Evolutionary conservation across 2,797 vertebrate genomes (phyloP), one percentile per base, ranked within the genome.

Genomic region (Potorous gilbertii): DNA sequence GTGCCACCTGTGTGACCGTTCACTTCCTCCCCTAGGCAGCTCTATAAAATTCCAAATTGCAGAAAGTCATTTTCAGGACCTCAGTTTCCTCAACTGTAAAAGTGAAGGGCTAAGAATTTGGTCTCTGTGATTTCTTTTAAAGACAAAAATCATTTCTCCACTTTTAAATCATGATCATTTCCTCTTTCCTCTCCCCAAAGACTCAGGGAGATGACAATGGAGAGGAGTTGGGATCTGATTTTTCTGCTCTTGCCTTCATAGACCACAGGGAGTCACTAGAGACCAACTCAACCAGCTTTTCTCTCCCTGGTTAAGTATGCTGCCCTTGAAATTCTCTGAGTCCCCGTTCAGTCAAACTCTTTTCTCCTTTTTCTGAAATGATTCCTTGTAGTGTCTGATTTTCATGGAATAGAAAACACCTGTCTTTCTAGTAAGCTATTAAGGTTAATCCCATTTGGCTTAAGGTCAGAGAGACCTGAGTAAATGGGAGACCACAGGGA

Each of bases 51-150:
- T 95, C 89, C 62, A 92, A 28, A 91, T 95, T 96, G 62, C 56
- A 97, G 16, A 46, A 97, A 87, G 62, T 92, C 52, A 97, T 24
- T 81, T 81, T 81, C 40, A 81, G 74, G 93, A 94, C 95, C 93
- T 93, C 92, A 96, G 55, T 91, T 93, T 46, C 40, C 40, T 94
- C 93, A 94, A 94, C 91, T 96, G 96, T 96, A 95, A 94, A 96
- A 94, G 91, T 56, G 91, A 95, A 95, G 21, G 21, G 21, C 0
- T 81, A 24, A 81, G 21, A 81, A 8, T 81, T 81, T 81, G 21
- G 8, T 46, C 6, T 24, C 28, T 94, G 94, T 59, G 46, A 92
- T 40, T 93, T 93, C 96, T 97, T 96, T 92, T 52, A 94, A 95
- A 92, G 56, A 96, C 57, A 90, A 95, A 92, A 89, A 40, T 31